Base-by-base conservation (phyloP, 2,888 invertebrate species). In the Cheilosia variabilis region DNA sequence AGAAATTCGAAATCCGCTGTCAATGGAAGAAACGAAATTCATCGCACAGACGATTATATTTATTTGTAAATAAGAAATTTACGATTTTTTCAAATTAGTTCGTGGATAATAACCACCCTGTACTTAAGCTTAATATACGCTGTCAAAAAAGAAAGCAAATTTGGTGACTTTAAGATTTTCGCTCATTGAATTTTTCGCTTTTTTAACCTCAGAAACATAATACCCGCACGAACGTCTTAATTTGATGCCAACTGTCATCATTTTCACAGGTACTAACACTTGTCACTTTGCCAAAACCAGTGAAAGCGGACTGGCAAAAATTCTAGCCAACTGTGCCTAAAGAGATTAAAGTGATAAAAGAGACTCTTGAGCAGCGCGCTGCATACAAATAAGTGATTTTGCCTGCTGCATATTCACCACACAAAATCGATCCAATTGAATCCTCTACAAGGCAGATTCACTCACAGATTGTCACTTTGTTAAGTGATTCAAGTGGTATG, bases 201-300 rank as follows among this genome's bases (percentile, higher is more conserved):
- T 7, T 10, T 10, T 34, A 27, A 27, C 27, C 7, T 6, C 6
- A 1, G 6, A 27, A 27, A 27, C 6, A 17, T 43, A 27, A 27
- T 50, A 62, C 4, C 62, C 62, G 43, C 62, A 31, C 37, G 62
- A 72, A 62, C 62, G 43, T 27, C 27, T 15, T 63, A 45, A 73
- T 63, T 31, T 52, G 53, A 53, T 55, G 55, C 13, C 55, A 34
- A 62, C 55, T 63, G 63, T 43, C 63, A 57, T 27, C 31, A 50
- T 19, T 7, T 27, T 50, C 27, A 37, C 34, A 15, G 13, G 27
- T 47, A 10, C 27, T 41, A 7, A 45, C 31, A 24, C 53, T 77
- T 77, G 62, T 62, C 69, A 69, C 62, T 62, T 69, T 77, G 62
- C 53, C 77, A 77, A 62, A 77, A 60, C 17, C 53, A 55, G 77